Evolutionary conservation across 2,888 invertebrate species (phyloP), one percentile per base, ranked within the genome.

Genomic region (Cataglyphis albicans): DNA sequence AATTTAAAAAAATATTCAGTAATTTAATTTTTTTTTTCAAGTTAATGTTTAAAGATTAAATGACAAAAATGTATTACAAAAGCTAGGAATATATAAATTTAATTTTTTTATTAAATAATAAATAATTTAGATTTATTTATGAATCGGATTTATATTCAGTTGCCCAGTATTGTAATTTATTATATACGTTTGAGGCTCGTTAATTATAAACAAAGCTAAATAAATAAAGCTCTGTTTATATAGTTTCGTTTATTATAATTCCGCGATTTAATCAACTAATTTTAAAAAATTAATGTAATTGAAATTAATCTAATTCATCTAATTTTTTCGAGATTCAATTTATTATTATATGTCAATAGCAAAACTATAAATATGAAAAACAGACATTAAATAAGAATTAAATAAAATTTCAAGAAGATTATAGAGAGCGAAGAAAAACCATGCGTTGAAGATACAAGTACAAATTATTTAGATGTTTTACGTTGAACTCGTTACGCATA

Each of bases 111-210:
- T 15, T 12, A 25, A 32, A 15, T 29, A 18, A 1, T 55, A 35
- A 15, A 21, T 44, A 15, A 44, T 44, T 44, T n/a, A 35, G 25
- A 18, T 15, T 4, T 1, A 1, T n/a, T 29, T 41, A 29, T 32
- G 10, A 59, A 41, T 15, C 21, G 57, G 10, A 10, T 59, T 41
- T 57, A 65, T 64, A 65, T 64, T 67, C 70, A 35, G 32, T 55
- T 55, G 9, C 1, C 35, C 9, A 52, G n/a, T 12, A 55, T 3
- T 21, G 82, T 81, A 85, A 85, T 83, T 84, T 70, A 80, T 85
- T 88, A 86, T 86, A 88, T 83, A 72, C 21, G 65, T 78, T 81
- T 82, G 55, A n/a, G 82, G 76, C 35, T 86, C 82, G 81, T 85
- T 86, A 85, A 85, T 67, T 55, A 18, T 48, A 52, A 25, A 48